Base-by-base conservation (phyloP, 2,888 invertebrate genomes). In the Calameuta pallipes region DNA sequence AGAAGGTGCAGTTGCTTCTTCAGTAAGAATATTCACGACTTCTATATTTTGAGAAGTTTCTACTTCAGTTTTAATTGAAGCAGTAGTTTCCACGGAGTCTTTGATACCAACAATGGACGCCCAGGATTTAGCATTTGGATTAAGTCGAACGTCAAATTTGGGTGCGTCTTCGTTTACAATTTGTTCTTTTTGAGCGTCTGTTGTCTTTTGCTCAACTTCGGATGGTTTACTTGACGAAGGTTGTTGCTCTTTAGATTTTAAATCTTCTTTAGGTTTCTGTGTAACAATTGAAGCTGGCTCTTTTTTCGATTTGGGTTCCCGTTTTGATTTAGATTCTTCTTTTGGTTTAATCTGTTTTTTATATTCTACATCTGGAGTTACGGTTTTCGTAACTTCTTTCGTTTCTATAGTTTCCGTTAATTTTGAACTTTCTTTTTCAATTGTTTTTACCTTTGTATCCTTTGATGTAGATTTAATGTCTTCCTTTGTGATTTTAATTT, bases 381-480 rank as follows among this genome's bases (percentile, higher is more conserved):
- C 30, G 37, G 68, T n/a, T 77, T 80, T 56, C 33, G 31, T 34
- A 74, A 33, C 35, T 37, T 76, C 73, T 73, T 31, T 74, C 31
- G 15, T 75, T n/a, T 71, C 12, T 11, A 73, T 79, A 69, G 77
- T 79, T 77, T 79, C 79, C 78, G 76, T 73, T 77, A 81, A 71
- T 75, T 75, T 77, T 70, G 79, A 69, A 76, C 78, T 78, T 76
- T 80, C 73, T 33, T 73, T 56, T n/a, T 31, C 41, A 70, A 68
- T 37, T 76, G 69, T 78, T 81, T 76, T 76, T 34, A 69, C 76
- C 82, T 76, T 82, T 70, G 79, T 75, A 79, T 83, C 77, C 56
- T 77, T 77, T 90, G 92, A 86, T 92, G 92, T 75, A 92, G 81
- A 69, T 87, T 87, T 36, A 23, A 90, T 90, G 30, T 91, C 90